Conservation (phyloP, 1,140 invertebrate species). For the Paraescarpia echinospica region DNA sequence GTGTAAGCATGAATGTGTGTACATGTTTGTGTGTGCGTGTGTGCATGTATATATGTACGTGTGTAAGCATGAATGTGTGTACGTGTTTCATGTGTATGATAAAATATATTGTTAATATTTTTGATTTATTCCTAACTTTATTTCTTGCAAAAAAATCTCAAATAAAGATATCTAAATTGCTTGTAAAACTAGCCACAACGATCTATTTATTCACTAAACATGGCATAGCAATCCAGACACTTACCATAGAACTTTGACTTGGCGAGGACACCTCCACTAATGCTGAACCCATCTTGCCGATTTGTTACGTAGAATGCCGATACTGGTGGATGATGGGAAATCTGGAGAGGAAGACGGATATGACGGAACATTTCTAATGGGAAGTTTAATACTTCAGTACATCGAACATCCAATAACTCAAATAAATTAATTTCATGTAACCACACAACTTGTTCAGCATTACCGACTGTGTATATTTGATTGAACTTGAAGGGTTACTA, state of each 20-base stretch:
- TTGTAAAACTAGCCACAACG: background rate
- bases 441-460: background rate
- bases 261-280: slow-evolving; percentile 86
- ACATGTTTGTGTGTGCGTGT: too few species aligned
- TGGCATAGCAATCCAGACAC: background rate
- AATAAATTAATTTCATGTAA: background rate
- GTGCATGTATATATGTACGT: too few species aligned
- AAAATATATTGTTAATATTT: too few species aligned
- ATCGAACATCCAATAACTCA: background rate
- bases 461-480: background rate
- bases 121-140: too few species aligned
- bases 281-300: slow-evolving; percentile 88
- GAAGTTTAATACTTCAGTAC: background rate
- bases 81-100: too few species aligned
- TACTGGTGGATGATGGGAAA: slow-evolving; percentile 93
- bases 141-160: too few species aligned
- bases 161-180: too few species aligned
- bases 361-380: background rate
- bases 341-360: slow-evolving; percentile 55
- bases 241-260: slow-evolving; percentile 88
- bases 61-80: too few species aligned
- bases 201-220: background rate
- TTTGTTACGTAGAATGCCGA: slow-evolving; percentile 94
- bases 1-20: too few species aligned
- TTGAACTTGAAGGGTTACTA: background rate